Conservation (phyloP, 2,797 vertebrate genomes). For the Siniperca obscura region DNA sequence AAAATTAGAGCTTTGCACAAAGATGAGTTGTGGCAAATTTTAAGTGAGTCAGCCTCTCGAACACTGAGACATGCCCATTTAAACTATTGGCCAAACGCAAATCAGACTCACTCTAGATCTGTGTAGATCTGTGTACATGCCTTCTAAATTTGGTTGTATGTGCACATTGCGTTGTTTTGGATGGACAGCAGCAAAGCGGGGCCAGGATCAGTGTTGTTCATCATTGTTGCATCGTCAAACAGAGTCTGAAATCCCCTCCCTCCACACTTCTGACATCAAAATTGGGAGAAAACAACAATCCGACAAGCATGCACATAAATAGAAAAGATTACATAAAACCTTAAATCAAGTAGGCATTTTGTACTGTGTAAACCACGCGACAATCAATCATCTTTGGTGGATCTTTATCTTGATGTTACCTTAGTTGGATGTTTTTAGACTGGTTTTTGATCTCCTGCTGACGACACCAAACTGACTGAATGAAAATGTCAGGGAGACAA, state of each 20-base stretch:
- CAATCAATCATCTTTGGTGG: not conserved
- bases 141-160: no score
- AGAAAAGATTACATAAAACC: not conserved
- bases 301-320: no score
- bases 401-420: not conserved
- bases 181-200: no score
- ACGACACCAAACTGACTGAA: not conserved
- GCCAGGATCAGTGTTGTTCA: not conserved
- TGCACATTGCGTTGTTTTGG: no score
- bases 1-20: not conserved
- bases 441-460: not conserved
- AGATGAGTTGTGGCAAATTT: not conserved
- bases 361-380: not conserved
- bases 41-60: not conserved
- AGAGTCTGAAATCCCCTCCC: no score
- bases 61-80: no score
- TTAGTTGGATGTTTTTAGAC: not conserved
- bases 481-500: conserved; percentile 7
- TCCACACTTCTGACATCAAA: no score
- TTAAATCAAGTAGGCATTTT: not conserved
- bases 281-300: not conserved
- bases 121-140: no score
- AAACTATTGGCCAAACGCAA: no score
- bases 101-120: no score
- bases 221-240: no score